Evolutionary conservation across 2,113 vertebrate genomes (phyloP).

Genomic region (Mirza zaza): DNA sequence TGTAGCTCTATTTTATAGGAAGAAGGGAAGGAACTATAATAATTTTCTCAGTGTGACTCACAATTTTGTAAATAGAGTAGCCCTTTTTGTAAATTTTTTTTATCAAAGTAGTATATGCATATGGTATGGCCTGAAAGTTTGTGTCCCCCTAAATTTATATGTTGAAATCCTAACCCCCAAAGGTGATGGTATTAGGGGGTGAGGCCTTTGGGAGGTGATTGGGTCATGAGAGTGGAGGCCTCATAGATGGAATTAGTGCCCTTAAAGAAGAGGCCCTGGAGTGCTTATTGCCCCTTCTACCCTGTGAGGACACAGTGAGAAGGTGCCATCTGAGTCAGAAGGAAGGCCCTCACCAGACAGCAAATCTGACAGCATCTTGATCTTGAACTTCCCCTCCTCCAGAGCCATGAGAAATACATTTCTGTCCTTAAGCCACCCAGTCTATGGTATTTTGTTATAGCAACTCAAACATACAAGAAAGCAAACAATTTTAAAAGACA

Average conservation of each 20-base stretch:
- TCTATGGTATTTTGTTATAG: neutral
- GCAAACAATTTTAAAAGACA: neutral
- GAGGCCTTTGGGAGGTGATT: neutral
- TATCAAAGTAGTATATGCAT: neutral
- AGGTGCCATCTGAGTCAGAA: neutral
- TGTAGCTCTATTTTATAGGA: neutral
- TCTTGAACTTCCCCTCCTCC: neutral
- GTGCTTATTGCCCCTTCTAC: neutral
- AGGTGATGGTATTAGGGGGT: neutral
- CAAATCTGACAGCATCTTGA: neutral
- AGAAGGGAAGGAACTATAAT: neutral
- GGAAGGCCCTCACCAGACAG: neutral
- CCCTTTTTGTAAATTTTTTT: neutral
- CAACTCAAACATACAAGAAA: neutral
- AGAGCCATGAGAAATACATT: neutral
- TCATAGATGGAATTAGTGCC: neutral
- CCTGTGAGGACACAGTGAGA: neutral
- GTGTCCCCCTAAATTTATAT: neutral
- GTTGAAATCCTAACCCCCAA: neutral
- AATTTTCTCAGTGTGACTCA: neutral
- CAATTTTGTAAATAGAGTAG: slow-evolving; percentile 23
- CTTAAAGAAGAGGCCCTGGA: neutral
- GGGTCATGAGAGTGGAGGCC: neutral
- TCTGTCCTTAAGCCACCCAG: neutral
- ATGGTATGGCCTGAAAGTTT: neutral